Conservation (phyloP, 2,113 vertebrate genomes). For the Alosa alosa region DNA sequence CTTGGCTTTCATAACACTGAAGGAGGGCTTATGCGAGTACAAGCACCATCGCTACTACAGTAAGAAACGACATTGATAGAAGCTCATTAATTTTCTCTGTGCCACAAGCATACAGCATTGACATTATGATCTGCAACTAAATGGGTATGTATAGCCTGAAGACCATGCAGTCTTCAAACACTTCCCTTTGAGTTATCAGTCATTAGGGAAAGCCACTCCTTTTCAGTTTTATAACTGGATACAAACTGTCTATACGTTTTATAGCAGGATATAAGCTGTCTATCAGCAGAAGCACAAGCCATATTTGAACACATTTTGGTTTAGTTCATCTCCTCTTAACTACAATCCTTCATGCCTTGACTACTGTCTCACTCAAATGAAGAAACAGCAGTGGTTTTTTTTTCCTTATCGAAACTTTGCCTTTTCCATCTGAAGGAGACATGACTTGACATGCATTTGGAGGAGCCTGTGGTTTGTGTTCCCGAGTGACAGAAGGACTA, state of each 20-base stretch:
- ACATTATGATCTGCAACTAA: background rate
- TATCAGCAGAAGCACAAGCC: background rate
- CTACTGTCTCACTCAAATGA: background rate
- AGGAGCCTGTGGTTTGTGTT: conserved; percentile 1
- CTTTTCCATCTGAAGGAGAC: background rate
- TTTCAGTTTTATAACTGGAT: background rate
- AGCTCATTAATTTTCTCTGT: background rate
- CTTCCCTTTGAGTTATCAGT: background rate
- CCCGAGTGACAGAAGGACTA: background rate
- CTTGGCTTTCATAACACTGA: background rate
- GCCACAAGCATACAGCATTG: background rate
- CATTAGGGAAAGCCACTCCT: background rate
- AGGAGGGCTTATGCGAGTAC: background rate
- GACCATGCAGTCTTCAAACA: background rate
- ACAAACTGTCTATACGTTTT: background rate
- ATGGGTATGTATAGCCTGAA: background rate
- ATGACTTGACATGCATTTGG: background rate
- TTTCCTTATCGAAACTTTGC: background rate
- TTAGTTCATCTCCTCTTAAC: background rate
- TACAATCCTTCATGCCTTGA: background rate
- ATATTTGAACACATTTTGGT: background rate
- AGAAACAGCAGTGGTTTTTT: background rate
- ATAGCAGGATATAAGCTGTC: background rate
- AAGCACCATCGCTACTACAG: background rate
- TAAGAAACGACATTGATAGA: background rate